Percentiles rank a stretch among this genome's conserved stretches.
Conservation (phyloP, 2,113 vertebrate species). For the Cynocephalus volans region DNA sequence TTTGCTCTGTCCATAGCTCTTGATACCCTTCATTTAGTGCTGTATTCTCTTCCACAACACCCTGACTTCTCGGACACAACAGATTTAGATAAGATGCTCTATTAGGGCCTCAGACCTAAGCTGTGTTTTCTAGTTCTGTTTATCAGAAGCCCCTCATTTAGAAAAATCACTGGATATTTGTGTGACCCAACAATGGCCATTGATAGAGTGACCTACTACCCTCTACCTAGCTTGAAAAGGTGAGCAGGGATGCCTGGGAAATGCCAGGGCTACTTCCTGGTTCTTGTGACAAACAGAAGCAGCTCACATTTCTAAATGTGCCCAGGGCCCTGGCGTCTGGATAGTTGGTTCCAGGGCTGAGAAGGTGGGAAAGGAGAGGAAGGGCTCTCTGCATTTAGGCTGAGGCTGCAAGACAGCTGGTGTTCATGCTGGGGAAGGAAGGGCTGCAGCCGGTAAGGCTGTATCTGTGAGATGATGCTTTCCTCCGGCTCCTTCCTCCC, state of each 20-base stretch:
- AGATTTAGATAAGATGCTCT: not conserved
- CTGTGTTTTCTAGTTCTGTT: not conserved
- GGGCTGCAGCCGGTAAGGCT: not conserved
- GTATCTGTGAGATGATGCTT: not conserved
- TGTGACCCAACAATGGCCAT: not conserved
- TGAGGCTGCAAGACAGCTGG: accelerated
- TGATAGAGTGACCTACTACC: not conserved
- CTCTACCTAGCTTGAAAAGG: not conserved
- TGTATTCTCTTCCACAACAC: not conserved
- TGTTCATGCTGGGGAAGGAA: not conserved
- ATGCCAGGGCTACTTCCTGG: not conserved
- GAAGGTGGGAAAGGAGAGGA: not conserved
- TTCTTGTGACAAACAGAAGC: not conserved
- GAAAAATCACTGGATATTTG: not conserved
- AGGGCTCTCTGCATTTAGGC: not conserved
- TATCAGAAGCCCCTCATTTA: not conserved
- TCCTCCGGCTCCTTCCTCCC: not conserved
- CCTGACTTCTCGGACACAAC: not conserved
- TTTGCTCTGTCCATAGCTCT: not conserved
- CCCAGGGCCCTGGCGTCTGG: not conserved
- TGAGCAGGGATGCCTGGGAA: not conserved
- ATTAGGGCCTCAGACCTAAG: not conserved
- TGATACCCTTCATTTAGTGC: not conserved
- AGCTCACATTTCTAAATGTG: not conserved
- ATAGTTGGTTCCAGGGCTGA: not conserved